A percentile compares a stretch with the other conserved stretches of the same genome.
phyloP scores from a whole-genome alignment of 2,888 invertebrate genomes.

The Cataglyphis livida region DNA sequence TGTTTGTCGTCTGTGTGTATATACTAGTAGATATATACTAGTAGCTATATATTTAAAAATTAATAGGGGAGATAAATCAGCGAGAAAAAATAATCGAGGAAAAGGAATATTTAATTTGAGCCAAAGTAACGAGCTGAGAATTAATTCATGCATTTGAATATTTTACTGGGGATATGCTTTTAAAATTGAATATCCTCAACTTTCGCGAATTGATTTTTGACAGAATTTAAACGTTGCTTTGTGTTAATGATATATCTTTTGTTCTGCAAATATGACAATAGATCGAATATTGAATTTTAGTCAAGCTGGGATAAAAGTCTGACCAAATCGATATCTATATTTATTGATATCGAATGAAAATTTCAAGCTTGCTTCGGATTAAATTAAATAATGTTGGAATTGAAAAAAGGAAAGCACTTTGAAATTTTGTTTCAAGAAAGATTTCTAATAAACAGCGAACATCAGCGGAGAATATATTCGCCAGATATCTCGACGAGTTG shows the following conservation, averaged over 20 bases:
- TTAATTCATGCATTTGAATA: not conserved
- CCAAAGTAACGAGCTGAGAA: not conserved
- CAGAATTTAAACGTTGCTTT: constrained; percentile 15
- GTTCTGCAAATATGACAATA: constrained; percentile 45
- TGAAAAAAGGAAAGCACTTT: not conserved
- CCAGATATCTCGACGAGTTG: constrained; percentile 8
- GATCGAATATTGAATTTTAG: constrained; percentile 28
- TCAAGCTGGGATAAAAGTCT: not conserved
- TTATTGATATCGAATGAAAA: not conserved
- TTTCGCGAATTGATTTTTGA: constrained; percentile 1
- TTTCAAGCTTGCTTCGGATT: not conserved
- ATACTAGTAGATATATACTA: not conserved
- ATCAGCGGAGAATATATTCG: constrained; percentile 10
- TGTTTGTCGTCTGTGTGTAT: not conserved
- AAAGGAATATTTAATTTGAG: not conserved
- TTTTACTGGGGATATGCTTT: not conserved
- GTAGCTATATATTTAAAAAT: not conserved
- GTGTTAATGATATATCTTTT: constrained; percentile 42
- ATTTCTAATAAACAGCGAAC: not conserved
- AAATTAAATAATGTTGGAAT: constrained; percentile 6
- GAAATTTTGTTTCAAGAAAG: constrained; percentile 9
- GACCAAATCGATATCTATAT: not conserved
- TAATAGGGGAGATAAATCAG: not conserved
- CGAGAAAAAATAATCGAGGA: not conserved
- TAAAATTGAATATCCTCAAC: not conserved